phyloP scores from a whole-genome alignment of 1,140 invertebrate species.

The Bombyx mandarina region DNA sequence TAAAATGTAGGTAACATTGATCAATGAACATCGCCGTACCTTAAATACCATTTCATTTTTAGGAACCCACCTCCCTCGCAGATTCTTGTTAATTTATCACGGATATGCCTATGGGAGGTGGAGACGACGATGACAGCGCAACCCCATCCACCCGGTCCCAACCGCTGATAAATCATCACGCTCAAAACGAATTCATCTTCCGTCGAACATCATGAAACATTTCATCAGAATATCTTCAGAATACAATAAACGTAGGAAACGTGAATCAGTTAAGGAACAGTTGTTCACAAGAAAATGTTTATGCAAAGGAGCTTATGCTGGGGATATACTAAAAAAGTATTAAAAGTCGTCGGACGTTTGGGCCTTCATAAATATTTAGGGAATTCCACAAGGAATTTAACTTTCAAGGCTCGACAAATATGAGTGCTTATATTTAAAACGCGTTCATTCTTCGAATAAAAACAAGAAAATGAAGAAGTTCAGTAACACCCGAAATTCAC shows the following conservation, averaged over 20 bases:
- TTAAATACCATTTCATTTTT: slow-evolving; percentile 18
- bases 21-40: too few relatives aligned
- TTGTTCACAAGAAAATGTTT: slow-evolving; percentile 19
- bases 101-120: slow-evolving; percentile 34
- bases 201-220: slow-evolving; percentile 23
- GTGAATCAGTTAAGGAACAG: neutral
- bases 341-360: slow-evolving; percentile 36
- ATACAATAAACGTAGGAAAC: slow-evolving; percentile 5
- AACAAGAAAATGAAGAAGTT: too few relatives aligned
- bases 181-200: slow-evolving; percentile 44
- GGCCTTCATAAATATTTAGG: slow-evolving; percentile 58
- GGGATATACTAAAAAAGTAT: slow-evolving; percentile 42
- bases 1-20: too few relatives aligned
- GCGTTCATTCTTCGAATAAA: too few relatives aligned
- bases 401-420: slow-evolving; percentile 15
- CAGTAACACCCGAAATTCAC: too few relatives aligned
- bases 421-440: too few relatives aligned
- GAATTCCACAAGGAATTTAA: slow-evolving; percentile 43
- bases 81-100: slow-evolving; percentile 41
- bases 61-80: slow-evolving; percentile 24
- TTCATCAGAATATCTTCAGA: slow-evolving; percentile 3
- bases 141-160: slow-evolving; percentile 20
- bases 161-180: slow-evolving; percentile 46
- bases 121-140: slow-evolving; percentile 36
- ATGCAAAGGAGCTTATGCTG: slow-evolving; percentile 20